These are phyloP conservation scores for Centruroides sculpturatus DNA, from an alignment of 1,140 invertebrate genomes.

Conservation along the genomic window DNA sequence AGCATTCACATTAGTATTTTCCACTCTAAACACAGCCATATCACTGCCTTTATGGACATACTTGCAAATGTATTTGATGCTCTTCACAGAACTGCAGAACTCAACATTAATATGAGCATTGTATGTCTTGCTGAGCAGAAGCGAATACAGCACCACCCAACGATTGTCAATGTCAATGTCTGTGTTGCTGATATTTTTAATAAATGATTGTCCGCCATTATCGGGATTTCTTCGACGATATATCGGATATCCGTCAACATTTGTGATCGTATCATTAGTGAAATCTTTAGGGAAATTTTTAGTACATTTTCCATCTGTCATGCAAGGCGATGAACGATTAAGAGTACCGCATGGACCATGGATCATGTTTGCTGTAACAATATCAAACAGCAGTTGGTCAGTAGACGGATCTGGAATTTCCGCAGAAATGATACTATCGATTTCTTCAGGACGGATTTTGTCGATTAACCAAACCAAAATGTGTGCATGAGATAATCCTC, in stretches of 20 bases:
- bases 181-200: constrained; percentile 7
- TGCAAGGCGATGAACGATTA: constrained; percentile 19
- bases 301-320: constrained; percentile 17
- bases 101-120: constrained; percentile 38
- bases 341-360: constrained; percentile 22
- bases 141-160: constrained; percentile 39
- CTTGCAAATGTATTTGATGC: constrained; percentile 32
- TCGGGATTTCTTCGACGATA: constrained; percentile 18
- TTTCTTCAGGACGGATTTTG: constrained; percentile 19
- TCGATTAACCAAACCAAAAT: constrained; percentile 22
- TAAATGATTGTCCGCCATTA: constrained; percentile 18
- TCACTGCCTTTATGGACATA: constrained; percentile 20
- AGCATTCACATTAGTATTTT: too few relatives aligned
- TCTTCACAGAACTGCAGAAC: constrained; percentile 35
- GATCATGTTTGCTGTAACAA: constrained; percentile 30
- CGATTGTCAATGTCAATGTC: constrained; percentile 29
- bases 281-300: constrained; percentile 14
- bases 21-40: constrained; percentile 1
- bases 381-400: constrained; percentile 26
- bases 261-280: not conserved
- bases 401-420: constrained; percentile 35
- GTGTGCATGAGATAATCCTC: constrained; percentile 29
- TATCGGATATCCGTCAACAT: constrained; percentile 30
- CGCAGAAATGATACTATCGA: constrained; percentile 36
- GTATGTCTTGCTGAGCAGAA: constrained; percentile 32